Evolutionary conservation across 1,140 invertebrate species (phyloP).

Genomic region (Chlorops oryzae): DNA sequence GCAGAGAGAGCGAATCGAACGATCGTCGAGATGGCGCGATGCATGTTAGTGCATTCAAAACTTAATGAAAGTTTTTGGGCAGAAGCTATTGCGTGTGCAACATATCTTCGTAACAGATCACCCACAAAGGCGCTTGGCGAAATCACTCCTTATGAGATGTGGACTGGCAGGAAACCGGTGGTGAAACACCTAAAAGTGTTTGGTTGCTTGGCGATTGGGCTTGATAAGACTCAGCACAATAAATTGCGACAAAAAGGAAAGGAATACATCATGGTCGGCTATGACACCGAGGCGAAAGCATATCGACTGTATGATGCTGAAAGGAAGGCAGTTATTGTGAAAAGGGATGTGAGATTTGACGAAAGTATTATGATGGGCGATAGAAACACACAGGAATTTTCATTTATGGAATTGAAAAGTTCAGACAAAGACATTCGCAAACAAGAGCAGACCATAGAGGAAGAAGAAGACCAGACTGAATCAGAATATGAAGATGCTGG

Average conservation of each 20-base stretch:
- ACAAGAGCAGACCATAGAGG: too few relatives aligned
- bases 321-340: neutral
- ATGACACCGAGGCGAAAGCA: conserved; percentile 8
- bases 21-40: too few relatives aligned
- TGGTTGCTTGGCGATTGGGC: conserved; percentile 3
- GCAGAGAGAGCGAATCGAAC: conserved; percentile 29
- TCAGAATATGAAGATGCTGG: neutral
- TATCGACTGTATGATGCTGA: conserved; percentile 9
- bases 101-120: conserved; percentile 17
- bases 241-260: conserved; percentile 10
- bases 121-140: conserved; percentile 21
- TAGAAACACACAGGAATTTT: too few relatives aligned
- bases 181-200: conserved; percentile 6
- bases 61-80: too few relatives aligned
- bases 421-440: neutral
- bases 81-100: conserved; percentile 21
- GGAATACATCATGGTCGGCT: conserved; percentile 10
- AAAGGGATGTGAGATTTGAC: conserved; percentile 4
- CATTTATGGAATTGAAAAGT: neutral
- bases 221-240: conserved; percentile 2
- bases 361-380: too few relatives aligned
- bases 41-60: too few relatives aligned
- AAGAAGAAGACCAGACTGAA: neutral
- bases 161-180: neutral
- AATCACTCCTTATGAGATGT: conserved; percentile 30